Conservation (phyloP, 2,113 vertebrate species). For the Tautogolabrus adspersus region DNA sequence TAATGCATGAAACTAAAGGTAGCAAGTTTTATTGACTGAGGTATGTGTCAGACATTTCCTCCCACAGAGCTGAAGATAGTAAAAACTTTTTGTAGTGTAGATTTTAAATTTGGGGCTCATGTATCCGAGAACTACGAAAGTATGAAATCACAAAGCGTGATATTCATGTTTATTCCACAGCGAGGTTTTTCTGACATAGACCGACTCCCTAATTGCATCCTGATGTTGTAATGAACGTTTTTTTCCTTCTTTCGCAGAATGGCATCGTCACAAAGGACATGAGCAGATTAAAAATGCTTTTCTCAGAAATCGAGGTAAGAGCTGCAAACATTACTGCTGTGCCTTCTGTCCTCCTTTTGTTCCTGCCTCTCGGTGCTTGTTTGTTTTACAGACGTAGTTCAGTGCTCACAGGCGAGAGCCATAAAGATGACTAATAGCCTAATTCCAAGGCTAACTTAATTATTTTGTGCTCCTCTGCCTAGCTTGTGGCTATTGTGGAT, state of each 20-base stretch:
- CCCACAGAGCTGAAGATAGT: no score
- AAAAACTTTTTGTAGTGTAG: not conserved
- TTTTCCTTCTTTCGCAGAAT: constrained; percentile 84
- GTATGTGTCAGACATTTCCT: no score
- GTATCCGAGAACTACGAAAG: not conserved
- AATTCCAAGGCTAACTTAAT: constrained; percentile 13
- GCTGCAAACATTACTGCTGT: not conserved
- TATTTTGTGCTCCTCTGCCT: constrained; percentile 10
- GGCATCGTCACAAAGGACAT: constrained; percentile 98
- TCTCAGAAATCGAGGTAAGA: constrained; percentile 95
- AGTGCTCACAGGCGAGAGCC: not conserved
- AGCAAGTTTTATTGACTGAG: no score
- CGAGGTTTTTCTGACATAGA: no score
- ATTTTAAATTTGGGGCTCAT: no score
- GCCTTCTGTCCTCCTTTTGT: not conserved
- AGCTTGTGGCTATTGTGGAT: constrained; percentile 21
- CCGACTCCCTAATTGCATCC: no score
- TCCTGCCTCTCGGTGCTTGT: not conserved
- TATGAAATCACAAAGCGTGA: not conserved
- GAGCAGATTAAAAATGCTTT: constrained; percentile 94
- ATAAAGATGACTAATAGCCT: constrained; percentile 29
- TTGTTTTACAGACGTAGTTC: constrained; percentile 7
- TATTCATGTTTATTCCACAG: not conserved
- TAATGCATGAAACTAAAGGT: no score
- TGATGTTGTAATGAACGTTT: not conserved